Conservation (phyloP, 1,140 invertebrate genomes). For the Heterodera schachtii region DNA sequence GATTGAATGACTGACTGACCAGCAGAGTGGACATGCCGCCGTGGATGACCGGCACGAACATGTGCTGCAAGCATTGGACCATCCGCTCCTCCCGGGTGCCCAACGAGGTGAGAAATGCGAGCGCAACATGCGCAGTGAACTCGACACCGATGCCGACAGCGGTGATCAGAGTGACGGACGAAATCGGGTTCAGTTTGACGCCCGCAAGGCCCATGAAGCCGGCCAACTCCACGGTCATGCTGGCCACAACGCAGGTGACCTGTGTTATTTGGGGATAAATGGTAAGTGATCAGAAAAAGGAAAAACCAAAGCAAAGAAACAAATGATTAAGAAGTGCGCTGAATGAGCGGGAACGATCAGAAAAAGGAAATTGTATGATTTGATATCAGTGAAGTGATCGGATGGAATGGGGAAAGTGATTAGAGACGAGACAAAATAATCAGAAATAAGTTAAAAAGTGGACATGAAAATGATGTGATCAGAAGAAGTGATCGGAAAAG, state of each 20-base stretch:
- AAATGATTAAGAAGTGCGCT: too few relatives aligned
- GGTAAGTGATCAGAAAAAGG: not conserved
- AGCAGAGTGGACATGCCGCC: constrained; percentile 82
- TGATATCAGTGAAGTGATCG: too few relatives aligned
- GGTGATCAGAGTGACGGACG: constrained; percentile 77
- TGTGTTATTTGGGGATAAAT: not conserved
- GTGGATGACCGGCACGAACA: constrained; percentile 77
- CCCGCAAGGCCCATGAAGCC: constrained; percentile 83
- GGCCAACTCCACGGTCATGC: constrained; percentile 80
- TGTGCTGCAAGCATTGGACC: constrained; percentile 79
- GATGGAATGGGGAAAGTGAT: too few relatives aligned
- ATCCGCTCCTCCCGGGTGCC: constrained; percentile 79
- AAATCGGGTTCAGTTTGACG: constrained; percentile 84
- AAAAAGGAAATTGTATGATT: too few relatives aligned
- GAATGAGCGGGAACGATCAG: too few relatives aligned
- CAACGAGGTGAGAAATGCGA: constrained; percentile 86
- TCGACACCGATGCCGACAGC: constrained; percentile 84
- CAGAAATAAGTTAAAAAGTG: too few relatives aligned
- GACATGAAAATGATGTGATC: too few relatives aligned
- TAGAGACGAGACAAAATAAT: too few relatives aligned
- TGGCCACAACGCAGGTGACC: constrained; percentile 67
- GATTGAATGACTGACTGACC: not conserved
- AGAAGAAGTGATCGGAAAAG: too few relatives aligned
- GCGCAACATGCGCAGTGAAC: constrained; percentile 81
- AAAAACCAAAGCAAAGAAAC: not conserved